These are phyloP conservation scores for Ispidina picta DNA, from an alignment of 2,797 vertebrate genomes.

Conservation along the genomic window DNA sequence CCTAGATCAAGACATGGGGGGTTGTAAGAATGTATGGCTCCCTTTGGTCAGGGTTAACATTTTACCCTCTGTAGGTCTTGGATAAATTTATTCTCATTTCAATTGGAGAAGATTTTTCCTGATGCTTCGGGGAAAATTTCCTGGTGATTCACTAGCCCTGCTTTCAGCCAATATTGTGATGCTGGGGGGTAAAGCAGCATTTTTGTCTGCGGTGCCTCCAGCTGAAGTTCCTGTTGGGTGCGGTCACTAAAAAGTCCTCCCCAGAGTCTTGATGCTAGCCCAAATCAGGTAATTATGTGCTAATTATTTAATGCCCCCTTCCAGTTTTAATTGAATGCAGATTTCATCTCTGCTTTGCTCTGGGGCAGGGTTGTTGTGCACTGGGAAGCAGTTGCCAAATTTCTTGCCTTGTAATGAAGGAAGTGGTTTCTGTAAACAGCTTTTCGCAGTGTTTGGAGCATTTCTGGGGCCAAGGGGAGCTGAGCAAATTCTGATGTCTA, in stretches of 20 bases:
- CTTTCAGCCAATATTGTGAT: rapidly evolving
- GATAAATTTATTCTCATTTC: constrained; percentile 25
- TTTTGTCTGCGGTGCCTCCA: background rate
- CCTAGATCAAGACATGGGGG: background rate
- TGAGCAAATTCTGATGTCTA: background rate
- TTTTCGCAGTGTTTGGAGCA: constrained; percentile 25
- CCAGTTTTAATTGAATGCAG: constrained; percentile 59
- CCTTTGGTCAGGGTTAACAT: background rate
- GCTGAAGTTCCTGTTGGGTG: background rate
- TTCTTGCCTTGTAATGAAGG: constrained; percentile 59
- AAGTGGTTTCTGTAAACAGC: constrained; percentile 72
- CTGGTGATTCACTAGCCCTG: background rate
- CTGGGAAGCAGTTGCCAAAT: constrained; percentile 38
- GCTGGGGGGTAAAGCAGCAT: background rate
- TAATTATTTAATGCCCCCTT: constrained; percentile 64
- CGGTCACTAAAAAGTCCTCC: constrained; percentile 26
- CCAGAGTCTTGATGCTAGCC: background rate
- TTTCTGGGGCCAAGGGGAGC: constrained; percentile 20
- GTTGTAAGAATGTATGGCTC: background rate
- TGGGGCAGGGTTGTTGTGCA: constrained; percentile 39
- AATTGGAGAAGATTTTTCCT: background rate
- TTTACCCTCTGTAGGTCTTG: background rate
- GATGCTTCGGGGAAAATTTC: background rate
- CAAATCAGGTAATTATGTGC: constrained; percentile 60
- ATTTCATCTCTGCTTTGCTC: constrained; percentile 32